Base-by-base conservation (phyloP, 2,113 vertebrate species). In the Tetraodon nigroviridis region DNA sequence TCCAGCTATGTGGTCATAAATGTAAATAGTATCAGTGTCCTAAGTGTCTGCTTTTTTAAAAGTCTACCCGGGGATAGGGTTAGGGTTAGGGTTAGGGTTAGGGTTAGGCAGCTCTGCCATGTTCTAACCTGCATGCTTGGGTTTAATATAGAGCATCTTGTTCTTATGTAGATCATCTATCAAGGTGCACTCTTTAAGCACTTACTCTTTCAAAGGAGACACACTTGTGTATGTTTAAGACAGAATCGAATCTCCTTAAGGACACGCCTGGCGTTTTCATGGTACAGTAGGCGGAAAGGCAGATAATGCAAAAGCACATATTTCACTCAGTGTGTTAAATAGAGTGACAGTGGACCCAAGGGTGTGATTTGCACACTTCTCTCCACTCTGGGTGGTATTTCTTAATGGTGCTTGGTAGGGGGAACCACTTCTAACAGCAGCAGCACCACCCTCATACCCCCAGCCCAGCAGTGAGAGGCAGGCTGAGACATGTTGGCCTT, bases 351-450 rank as follows among this genome's bases (percentile, higher is more conserved):
- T 24, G 14, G 60, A 58, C 71, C 79, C 1, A 37, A 53, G 76
- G 88, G 72, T 5, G 45, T 59, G 75, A 64, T 69, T 63, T 71
- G 44, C 42, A 51, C 55, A 61, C 52, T 51, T 57, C 46, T 80
- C 40, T 59, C 59, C 78, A 49, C 32, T 70, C 74, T 90, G 86
- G 90, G 88, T 89, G 85, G 90, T 70, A 86, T 84, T 77, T 15
- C 19, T 48, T 82, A 76, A 76, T 73, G 76, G 75, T 47, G 61
- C 56, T 59, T 8, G 21, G 49, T 3, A 11, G 44, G 53, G 52
- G 17, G 32, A 37, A 37, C 32, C 32, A 37, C 32, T 10, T 2
- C 8, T 10, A 37, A 37, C 32, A 8, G 32, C 32, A 37, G 8
- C 32, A 37, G 32, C 32, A 19, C 0, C 21, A 52, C 61, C 29